Evolutionary conservation across 2,113 vertebrate genomes (phyloP).

Genomic region (Buteo buteo): DNA sequence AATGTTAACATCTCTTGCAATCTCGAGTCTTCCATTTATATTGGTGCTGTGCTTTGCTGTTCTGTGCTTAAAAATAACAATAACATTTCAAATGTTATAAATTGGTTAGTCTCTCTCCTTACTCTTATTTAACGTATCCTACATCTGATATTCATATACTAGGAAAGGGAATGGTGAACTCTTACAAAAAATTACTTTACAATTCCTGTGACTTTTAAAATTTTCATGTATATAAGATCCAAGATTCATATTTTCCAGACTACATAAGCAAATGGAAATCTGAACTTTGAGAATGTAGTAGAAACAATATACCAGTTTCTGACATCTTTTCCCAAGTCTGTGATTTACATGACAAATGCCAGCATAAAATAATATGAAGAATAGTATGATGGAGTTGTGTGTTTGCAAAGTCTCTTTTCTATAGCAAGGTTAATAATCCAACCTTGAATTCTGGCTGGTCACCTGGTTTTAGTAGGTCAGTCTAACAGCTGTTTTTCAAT

Average conservation of each 20-base stretch:
- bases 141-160: neutral
- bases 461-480: neutral
- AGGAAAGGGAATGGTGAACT: neutral
- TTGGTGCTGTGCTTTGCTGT: neutral
- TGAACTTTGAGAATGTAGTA: neutral
- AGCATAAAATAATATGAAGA: neutral
- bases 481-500: neutral
- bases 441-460: neutral
- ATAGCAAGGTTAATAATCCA: neutral
- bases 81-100: neutral
- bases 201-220: neutral
- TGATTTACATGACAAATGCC: neutral
- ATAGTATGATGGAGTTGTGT: fast-evolving
- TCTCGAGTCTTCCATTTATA: neutral
- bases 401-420: neutral
- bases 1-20: neutral
- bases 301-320: neutral
- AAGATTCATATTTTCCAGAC: neutral
- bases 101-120: neutral
- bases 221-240: neutral
- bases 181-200: neutral
- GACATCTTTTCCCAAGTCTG: neutral
- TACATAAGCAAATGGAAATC: neutral
- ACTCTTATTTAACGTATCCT: neutral
- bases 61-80: constrained; percentile 1